Conservation (phyloP, 1,140 invertebrate genomes). For the Lucilia sericata region DNA sequence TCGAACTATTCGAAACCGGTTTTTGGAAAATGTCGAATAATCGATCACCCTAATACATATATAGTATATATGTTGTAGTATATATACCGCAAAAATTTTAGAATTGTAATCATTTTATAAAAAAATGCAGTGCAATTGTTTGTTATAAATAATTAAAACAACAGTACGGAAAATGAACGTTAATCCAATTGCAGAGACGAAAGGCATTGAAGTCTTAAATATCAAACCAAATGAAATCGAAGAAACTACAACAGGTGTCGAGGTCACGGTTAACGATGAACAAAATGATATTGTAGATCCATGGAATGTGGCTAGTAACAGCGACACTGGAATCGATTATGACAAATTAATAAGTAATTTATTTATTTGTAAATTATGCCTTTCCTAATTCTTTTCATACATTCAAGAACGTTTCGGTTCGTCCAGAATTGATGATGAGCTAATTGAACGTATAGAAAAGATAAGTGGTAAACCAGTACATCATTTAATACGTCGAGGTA, state of each 20-base stretch:
- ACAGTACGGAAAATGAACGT: constrained; percentile 23
- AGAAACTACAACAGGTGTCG: constrained; percentile 51
- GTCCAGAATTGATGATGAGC: constrained; percentile 87
- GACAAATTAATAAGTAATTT: constrained; percentile 96
- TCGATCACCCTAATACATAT: no score
- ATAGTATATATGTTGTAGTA: no score
- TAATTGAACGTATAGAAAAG: constrained; percentile 89
- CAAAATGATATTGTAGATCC: constrained; percentile 92
- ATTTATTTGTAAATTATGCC: background rate
- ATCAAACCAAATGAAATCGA: constrained; percentile 53
- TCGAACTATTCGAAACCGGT: no score
- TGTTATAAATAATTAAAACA: background rate
- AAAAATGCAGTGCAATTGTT: no score
- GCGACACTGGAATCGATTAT: constrained; percentile 94
- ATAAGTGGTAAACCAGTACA: constrained; percentile 90
- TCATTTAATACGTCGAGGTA: constrained; percentile 89
- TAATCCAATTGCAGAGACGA: constrained; percentile 47
- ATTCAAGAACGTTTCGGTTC: constrained; percentile 92
- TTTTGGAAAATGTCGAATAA: no score
- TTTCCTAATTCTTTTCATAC: constrained; percentile 44
- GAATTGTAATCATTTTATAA: no score
- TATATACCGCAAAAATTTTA: no score
- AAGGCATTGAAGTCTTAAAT: constrained; percentile 62
- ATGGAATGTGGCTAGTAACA: constrained; percentile 91
- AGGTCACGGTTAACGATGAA: constrained; percentile 54